Evolutionary conservation across 2,797 vertebrate species (phyloP).

Genomic region (Lepilemur septentrionalis): DNA sequence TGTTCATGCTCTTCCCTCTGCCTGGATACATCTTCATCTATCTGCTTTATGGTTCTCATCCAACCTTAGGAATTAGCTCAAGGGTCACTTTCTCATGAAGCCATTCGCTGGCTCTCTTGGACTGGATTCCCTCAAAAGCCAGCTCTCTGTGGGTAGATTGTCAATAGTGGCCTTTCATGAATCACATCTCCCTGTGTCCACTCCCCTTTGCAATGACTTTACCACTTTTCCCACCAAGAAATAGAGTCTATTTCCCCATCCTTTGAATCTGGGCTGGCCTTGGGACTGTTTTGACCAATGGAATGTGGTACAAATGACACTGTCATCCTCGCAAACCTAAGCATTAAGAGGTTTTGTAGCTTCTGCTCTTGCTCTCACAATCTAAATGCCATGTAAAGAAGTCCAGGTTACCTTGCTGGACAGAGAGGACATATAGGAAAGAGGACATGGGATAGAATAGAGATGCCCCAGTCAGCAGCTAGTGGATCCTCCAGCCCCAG

Average conservation of each 20-base stretch:
- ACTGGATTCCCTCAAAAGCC: slow-evolving; percentile 4
- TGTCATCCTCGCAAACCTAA: neutral
- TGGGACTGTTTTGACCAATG: neutral
- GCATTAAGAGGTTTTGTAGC: neutral
- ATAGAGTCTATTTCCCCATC: neutral
- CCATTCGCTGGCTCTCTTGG: neutral
- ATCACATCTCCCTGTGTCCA: neutral
- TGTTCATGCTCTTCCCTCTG: neutral
- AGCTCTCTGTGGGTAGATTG: neutral
- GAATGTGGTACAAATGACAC: neutral
- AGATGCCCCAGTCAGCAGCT: neutral
- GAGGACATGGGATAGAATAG: neutral
- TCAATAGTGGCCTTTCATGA: neutral
- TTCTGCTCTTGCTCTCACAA: neutral
- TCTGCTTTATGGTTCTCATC: neutral
- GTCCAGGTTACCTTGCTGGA: neutral
- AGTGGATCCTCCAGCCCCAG: neutral
- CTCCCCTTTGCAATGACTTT: neutral
- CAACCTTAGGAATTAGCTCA: neutral
- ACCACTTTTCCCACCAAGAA: neutral
- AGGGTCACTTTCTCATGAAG: neutral
- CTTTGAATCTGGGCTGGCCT: neutral
- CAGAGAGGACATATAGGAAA: neutral
- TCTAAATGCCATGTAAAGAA: neutral
- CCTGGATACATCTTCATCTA: neutral